phyloP scores from a whole-genome alignment of 2,113 vertebrate genomes.

The Nansenia antarctica region DNA sequence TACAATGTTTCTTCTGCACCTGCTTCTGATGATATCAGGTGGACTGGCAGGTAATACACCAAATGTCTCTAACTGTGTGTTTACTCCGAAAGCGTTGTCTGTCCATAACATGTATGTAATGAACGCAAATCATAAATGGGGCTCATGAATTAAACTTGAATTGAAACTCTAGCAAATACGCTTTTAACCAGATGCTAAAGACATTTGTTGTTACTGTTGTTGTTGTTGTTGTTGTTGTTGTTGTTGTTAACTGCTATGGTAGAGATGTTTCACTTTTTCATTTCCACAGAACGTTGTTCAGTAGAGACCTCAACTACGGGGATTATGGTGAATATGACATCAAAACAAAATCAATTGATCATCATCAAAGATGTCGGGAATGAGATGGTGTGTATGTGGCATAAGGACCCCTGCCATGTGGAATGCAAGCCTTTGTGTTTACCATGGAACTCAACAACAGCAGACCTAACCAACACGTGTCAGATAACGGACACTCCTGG shows the following conservation, averaged over 20 bases:
- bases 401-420: neutral
- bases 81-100: neutral
- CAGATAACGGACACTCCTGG: too few species aligned
- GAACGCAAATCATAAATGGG: neutral
- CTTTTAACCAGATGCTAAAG: too few species aligned
- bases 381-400: fast-evolving
- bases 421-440: too few species aligned
- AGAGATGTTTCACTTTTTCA: neutral
- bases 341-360: neutral
- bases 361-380: neutral
- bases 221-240: neutral
- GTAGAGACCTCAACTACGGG: neutral
- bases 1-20: neutral
- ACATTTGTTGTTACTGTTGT: neutral
- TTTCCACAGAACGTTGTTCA: neutral
- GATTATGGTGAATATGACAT: neutral
- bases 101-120: neutral
- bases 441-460: too few species aligned
- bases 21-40: neutral
- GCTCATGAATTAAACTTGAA: neutral
- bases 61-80: neutral
- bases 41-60: neutral
- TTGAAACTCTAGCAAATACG: too few species aligned
- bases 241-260: neutral
- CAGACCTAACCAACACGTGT: neutral